A percentile compares a stretch with the other conserved stretches of the same genome.
Evolutionary conservation across 2,113 vertebrate genomes (phyloP).

Genomic region (Chionomys nivalis): DNA sequence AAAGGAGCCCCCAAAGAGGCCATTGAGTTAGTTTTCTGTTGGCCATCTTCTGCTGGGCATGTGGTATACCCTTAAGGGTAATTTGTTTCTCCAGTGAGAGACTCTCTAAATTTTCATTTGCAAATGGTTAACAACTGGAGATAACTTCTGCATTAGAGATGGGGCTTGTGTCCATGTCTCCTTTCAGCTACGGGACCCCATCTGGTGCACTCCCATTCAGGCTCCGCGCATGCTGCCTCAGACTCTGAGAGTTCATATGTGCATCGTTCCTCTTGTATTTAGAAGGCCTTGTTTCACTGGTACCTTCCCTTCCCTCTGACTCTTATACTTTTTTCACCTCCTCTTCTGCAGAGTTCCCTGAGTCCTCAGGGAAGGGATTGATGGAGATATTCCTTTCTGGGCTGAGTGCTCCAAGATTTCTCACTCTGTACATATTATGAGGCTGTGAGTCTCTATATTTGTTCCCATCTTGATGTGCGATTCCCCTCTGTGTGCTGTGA

Average conservation of each 20-base stretch:
- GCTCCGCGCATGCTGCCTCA: background rate
- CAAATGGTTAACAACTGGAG: background rate
- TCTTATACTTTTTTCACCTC: background rate
- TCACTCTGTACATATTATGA: background rate
- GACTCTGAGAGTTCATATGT: background rate
- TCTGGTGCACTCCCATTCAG: background rate
- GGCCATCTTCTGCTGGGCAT: background rate
- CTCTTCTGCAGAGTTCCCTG: background rate
- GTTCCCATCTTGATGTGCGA: background rate
- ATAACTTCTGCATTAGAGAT: background rate
- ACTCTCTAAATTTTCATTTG: background rate
- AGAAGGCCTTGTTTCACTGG: background rate
- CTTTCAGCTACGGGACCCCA: background rate
- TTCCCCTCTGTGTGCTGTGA: too few relatives aligned
- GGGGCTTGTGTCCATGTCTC: background rate
- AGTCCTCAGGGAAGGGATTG: background rate
- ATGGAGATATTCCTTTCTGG: background rate
- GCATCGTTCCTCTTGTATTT: background rate
- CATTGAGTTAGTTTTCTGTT: background rate
- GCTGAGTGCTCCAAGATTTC: background rate
- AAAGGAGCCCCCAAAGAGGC: background rate
- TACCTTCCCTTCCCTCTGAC: too few relatives aligned
- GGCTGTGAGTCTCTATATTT: background rate
- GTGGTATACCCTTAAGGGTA: too few relatives aligned
- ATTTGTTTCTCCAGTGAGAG: background rate